phyloP scores from a whole-genome alignment of 1,140 invertebrate genomes.

The Heterodera schachtii region DNA sequence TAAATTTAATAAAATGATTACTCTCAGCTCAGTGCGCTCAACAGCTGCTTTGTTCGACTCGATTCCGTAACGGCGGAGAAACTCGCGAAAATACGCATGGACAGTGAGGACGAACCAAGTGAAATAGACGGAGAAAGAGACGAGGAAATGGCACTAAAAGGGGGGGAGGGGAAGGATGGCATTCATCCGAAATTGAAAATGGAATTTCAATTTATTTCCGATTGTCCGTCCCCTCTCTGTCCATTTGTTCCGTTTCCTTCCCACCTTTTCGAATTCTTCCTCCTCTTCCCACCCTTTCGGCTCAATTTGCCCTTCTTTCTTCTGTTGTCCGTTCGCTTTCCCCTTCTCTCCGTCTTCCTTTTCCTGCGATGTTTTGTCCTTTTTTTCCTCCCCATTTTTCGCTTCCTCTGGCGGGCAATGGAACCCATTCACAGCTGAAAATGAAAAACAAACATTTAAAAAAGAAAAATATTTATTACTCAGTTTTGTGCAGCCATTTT shows the following conservation, averaged over 20 bases:
- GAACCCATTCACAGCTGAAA: neutral
- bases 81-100: conserved; percentile 60
- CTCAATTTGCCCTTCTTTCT: neutral
- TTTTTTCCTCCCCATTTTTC: neutral
- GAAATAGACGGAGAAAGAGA: conserved; percentile 59
- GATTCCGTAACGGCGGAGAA: conserved; percentile 55
- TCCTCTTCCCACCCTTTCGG: neutral
- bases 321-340: neutral
- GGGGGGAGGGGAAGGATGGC: neutral
- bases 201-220: too few species aligned
- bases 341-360: neutral
- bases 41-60: conserved; percentile 60
- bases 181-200: too few species aligned
- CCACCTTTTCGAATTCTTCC: conserved; percentile 32
- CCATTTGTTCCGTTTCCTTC: neutral
- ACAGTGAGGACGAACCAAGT: conserved; percentile 58
- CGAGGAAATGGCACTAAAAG: conserved; percentile 43
- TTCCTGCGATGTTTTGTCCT: neutral
- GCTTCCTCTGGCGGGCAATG: neutral
- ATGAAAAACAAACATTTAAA: neutral
- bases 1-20: conserved; percentile 24
- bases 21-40: conserved; percentile 49
- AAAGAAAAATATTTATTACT: too few species aligned
- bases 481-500: neutral
- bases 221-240: too few species aligned